Evolutionary conservation across 2,797 vertebrate genomes (phyloP), one percentile per base, ranked within the genome.

Genomic region (Erethizon dorsatum): DNA sequence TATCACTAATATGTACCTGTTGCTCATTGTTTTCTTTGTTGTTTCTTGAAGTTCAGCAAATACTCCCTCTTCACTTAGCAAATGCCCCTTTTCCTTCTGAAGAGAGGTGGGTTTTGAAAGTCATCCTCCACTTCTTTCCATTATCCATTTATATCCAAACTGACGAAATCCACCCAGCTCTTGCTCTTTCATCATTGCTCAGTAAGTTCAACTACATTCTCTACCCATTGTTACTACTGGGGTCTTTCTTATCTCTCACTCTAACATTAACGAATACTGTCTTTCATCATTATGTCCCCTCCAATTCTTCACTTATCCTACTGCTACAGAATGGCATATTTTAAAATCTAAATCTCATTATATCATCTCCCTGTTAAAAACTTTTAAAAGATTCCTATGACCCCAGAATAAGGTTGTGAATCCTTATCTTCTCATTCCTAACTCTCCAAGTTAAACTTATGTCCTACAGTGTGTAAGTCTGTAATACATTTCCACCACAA

Each of bases 371-470:
- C 24, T 77, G 52, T 89, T 89, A 33, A 85, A 33, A 75, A 3
- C 52, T 61, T 47, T 90, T 65, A 57, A 71, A 52, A 54, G 63
- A 9, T 22, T 93, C 20, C 13, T 10, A 7, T 10, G 37, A 37
- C 20, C 56, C 77, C 7, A 28, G 52, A 56, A 17, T 56, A 89
- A 77, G 1, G 22, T 56, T 52, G 67, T 47, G 3, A 31, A 18
- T 77, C n/a, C 28, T 63, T 56, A 37, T 2, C 20, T 84, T 77
- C n/a, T 83, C 6, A 13, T 33, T 71, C 15, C 22, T 83, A 2
- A 79, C 0, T 20, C 14, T 41, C 12, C 10, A n/a, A 1, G 7
- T 11, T 10, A 37, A 59, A 61, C 14, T 31, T 18, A 8, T 1
- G 3, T 22, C 52, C 1, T 24, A n/a, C 5, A 57, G 33, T 31